Percentiles rank a stretch among this genome's conserved stretches.
These are phyloP conservation scores for Phaenicophaeus curvirostris DNA, from an alignment of 2,797 vertebrate genomes.

Conservation along the genomic window DNA sequence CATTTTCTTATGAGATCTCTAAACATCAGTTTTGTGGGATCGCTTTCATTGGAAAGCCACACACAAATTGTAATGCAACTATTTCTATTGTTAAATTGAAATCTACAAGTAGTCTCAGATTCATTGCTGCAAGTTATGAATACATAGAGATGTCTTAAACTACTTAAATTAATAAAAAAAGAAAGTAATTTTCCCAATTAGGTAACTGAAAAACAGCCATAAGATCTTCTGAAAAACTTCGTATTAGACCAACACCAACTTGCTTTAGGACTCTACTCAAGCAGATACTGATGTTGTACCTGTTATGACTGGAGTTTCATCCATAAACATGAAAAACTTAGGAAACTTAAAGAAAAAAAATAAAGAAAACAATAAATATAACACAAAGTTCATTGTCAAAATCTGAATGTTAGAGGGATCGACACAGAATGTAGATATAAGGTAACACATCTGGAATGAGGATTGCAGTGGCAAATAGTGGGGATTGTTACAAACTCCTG, in stretches of 20 bases:
- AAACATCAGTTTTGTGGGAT: not conserved
- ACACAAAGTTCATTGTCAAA: not conserved
- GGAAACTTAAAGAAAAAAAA: not conserved
- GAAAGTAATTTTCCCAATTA: not conserved
- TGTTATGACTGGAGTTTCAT: not conserved
- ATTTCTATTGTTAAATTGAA: not conserved
- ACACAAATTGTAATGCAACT: not conserved
- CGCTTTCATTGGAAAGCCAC: not conserved
- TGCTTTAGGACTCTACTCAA: not conserved
- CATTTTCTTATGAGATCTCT: not conserved
- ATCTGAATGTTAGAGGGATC: not conserved
- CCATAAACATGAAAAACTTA: not conserved
- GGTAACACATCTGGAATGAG: not conserved
- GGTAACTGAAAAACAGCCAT: not conserved
- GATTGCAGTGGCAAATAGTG: not conserved
- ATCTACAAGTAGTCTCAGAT: not conserved
- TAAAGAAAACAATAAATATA: not conserved
- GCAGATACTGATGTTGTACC: not conserved
- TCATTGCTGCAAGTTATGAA: not conserved
- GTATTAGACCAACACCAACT: not conserved
- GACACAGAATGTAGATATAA: not conserved
- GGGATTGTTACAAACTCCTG: not conserved
- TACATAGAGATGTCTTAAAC: not conserved
- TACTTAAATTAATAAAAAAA: not conserved
- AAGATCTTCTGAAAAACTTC: not conserved